Percentiles rank a stretch among this genome's conserved stretches.
phyloP scores from a whole-genome alignment of 2,797 vertebrate genomes.

The Chaenodraco wilsoni region DNA sequence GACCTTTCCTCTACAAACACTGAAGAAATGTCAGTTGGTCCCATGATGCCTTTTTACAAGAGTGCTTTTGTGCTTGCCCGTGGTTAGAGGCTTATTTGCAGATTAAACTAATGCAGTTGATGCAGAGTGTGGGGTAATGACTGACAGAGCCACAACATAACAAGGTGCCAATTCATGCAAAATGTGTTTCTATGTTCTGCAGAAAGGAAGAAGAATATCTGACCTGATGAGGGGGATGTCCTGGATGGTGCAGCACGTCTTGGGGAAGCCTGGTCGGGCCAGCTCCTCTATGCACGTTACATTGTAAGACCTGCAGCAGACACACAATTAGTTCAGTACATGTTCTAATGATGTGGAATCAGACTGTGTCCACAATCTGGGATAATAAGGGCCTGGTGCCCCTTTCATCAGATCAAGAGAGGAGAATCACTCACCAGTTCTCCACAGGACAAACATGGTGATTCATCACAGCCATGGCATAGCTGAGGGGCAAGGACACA shows the following conservation, averaged over 20 bases:
- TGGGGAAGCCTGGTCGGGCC: conserved; percentile 88
- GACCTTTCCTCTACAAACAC: neutral
- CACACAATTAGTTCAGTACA: conserved; percentile 28
- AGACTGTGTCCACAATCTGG: neutral
- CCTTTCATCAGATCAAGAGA: conserved; percentile 9
- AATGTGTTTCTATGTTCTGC: conserved; percentile 32
- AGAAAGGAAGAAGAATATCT: conserved; percentile 18
- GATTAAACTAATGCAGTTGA: conserved; percentile 53
- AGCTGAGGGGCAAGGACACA: conserved; percentile 76
- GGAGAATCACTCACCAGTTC: conserved; percentile 86
- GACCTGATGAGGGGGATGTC: conserved; percentile 94
- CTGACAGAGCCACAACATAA: conserved; percentile 40
- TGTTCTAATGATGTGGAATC: neutral
- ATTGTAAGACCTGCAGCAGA: conserved; percentile 88
- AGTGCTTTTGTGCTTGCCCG: conserved; percentile 34
- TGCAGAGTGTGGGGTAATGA: conserved; percentile 56
- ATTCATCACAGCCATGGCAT: conserved; percentile 97
- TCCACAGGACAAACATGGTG: conserved; percentile 95
- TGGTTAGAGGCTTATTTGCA: conserved; percentile 40
- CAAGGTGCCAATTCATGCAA: conserved; percentile 55
- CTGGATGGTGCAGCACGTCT: conserved; percentile 92
- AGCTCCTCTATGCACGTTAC: conserved; percentile 90
- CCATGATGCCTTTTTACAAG: conserved; percentile 40
- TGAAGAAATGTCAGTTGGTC: neutral
- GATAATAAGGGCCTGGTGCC: neutral